Conservation (phyloP, 1,140 invertebrate genomes). For the Hypsibius dujardini region DNA sequence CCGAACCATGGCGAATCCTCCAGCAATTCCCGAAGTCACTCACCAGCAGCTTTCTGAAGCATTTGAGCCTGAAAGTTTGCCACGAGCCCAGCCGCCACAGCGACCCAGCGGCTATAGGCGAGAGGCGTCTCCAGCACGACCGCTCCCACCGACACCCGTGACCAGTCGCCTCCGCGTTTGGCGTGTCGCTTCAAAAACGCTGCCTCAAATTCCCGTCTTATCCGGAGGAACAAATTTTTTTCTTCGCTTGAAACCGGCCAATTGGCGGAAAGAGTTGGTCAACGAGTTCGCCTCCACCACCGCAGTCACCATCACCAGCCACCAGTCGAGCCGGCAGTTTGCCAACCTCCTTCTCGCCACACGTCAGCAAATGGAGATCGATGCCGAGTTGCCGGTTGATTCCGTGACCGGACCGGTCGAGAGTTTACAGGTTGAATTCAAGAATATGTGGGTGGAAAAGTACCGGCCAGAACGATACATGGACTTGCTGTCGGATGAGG, state of each 20-base stretch:
- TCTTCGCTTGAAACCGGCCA: neutral
- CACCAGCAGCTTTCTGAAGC: too few species aligned
- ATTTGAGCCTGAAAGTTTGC: too few species aligned
- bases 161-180: too few species aligned
- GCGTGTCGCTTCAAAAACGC: too few species aligned
- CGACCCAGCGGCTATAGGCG: too few species aligned
- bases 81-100: too few species aligned
- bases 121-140: too few species aligned
- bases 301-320: neutral
- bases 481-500: conserved; percentile 72
- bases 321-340: neutral
- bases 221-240: too few species aligned
- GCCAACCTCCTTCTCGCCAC: neutral
- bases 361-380: neutral
- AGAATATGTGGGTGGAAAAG: conserved; percentile 69
- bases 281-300: neutral
- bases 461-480: conserved; percentile 65
- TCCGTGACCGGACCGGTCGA: neutral
- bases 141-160: too few species aligned
- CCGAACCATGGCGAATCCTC: too few species aligned
- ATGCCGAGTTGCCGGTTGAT: neutral
- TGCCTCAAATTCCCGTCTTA: too few species aligned
- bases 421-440: conserved; percentile 15
- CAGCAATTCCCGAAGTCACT: too few species aligned
- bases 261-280: neutral